Percentiles rank a stretch among this genome's conserved stretches.
Evolutionary conservation across 2,797 vertebrate genomes (phyloP).

Genomic region (Coregonus suidteri): DNA sequence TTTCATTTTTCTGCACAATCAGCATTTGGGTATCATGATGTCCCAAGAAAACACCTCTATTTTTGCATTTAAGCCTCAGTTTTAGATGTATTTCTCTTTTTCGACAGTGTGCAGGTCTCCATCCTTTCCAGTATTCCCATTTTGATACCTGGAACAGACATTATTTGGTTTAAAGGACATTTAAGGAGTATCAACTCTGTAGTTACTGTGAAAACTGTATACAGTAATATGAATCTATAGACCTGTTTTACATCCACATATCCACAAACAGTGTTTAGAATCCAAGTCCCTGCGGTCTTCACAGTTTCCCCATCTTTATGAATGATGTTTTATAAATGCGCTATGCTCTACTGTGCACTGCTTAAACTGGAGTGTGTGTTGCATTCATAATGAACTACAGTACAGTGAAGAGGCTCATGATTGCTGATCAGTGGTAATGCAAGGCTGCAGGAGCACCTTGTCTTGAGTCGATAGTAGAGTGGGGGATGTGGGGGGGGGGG

Average conservation of each 20-base stretch:
- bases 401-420: slow-evolving; percentile 37
- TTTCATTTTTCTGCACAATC: too few species aligned
- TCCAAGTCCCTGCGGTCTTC: not conserved
- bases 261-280: not conserved
- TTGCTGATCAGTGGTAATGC: slow-evolving; percentile 49
- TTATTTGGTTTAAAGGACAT: too few species aligned
- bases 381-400: slow-evolving; percentile 22
- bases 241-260: not conserved
- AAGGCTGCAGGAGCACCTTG: slow-evolving; percentile 39
- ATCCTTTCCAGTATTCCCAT: too few species aligned
- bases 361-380: slow-evolving; percentile 4
- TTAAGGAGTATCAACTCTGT: not conserved
- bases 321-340: not conserved
- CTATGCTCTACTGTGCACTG: not conserved
- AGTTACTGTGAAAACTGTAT: not conserved
- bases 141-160: too few species aligned
- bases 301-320: not conserved
- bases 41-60: too few species aligned
- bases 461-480: slow-evolving; percentile 42
- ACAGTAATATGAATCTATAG: not conserved
- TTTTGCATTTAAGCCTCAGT: too few species aligned
- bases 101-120: too few species aligned
- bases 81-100: too few species aligned
- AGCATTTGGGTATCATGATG: too few species aligned
- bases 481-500: slow-evolving; percentile 17